A percentile compares a stretch with the other conserved stretches of the same genome.
Evolutionary conservation across 2,797 vertebrate genomes (phyloP).

Genomic region (Adelosebastes latens): DNA sequence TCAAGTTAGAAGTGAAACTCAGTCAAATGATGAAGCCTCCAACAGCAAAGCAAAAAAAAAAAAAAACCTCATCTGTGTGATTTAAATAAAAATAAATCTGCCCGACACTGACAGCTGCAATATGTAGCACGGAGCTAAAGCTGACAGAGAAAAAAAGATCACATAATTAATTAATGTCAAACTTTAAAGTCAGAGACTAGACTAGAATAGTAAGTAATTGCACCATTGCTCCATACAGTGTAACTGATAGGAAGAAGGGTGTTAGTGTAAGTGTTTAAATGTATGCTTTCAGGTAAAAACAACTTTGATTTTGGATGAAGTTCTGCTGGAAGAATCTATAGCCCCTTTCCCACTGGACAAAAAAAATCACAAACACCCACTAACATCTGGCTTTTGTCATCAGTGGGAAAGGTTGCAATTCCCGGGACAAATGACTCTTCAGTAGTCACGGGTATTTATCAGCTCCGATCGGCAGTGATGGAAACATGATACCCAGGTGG

Average conservation of each 20-base stretch:
- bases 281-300: background rate
- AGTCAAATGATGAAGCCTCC: slow-evolving; percentile 7
- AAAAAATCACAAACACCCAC: too few relatives aligned
- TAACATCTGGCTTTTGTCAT: too few relatives aligned
- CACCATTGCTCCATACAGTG: too few relatives aligned
- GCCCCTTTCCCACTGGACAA: too few relatives aligned
- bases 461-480: too few relatives aligned
- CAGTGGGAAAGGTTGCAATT: too few relatives aligned
- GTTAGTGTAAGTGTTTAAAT: background rate
- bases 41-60: background rate
- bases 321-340: background rate
- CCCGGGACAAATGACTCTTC: too few relatives aligned
- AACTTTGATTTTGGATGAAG: background rate
- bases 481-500: too few relatives aligned
- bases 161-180: background rate
- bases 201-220: background rate
- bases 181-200: background rate
- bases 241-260: background rate
- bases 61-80: background rate
- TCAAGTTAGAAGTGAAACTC: slow-evolving; percentile 35
- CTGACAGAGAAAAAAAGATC: background rate
- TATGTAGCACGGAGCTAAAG: background rate
- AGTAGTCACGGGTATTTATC: too few relatives aligned
- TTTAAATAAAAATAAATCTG: slow-evolving; percentile 8
- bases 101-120: background rate